phyloP scores from a whole-genome alignment of 2,113 vertebrate genomes.

The Nerophis lumbriciformis region DNA sequence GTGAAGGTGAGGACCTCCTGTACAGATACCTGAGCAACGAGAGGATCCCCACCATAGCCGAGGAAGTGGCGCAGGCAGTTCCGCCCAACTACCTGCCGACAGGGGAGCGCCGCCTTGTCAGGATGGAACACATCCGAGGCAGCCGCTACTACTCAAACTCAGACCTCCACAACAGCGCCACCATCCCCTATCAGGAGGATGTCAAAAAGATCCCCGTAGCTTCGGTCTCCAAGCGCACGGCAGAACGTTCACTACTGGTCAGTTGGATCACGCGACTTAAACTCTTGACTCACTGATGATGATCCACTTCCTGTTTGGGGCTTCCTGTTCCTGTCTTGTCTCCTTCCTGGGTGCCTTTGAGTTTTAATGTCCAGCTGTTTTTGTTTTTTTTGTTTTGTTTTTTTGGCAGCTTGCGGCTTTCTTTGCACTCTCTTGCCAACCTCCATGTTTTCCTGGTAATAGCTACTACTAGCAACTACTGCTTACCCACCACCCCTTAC shows the following conservation, averaged over 20 bases:
- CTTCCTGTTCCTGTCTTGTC: conserved; percentile 50
- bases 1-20: conserved; percentile 81
- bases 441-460: conserved; percentile 57
- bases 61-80: conserved; percentile 69
- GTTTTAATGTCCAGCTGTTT: conserved; percentile 47
- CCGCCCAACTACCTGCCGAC: conserved; percentile 70
- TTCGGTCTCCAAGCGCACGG: conserved; percentile 64
- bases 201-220: conserved; percentile 71
- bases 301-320: conserved; percentile 66
- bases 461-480: conserved; percentile 59
- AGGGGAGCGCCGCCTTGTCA: conserved; percentile 74
- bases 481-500: conserved; percentile 57
- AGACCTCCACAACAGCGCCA: conserved; percentile 87
- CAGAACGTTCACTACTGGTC: conserved; percentile 85
- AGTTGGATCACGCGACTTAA: conserved; percentile 91
- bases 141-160: conserved; percentile 79
- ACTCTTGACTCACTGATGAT: conserved; percentile 91
- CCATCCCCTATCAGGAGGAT: conserved; percentile 88
- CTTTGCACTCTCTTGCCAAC: conserved; percentile 49
- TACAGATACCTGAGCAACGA: conserved; percentile 93
- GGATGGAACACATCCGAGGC: conserved; percentile 82
- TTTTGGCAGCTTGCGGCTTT: conserved; percentile 53
- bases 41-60: conserved; percentile 85
- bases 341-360: conserved; percentile 66
- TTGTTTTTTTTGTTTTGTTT: conserved; percentile 29